Percentiles rank a stretch among this genome's conserved stretches.
phyloP scores from a whole-genome alignment of 1,140 invertebrate species.

The Leptinotarsa undecemlineata region DNA sequence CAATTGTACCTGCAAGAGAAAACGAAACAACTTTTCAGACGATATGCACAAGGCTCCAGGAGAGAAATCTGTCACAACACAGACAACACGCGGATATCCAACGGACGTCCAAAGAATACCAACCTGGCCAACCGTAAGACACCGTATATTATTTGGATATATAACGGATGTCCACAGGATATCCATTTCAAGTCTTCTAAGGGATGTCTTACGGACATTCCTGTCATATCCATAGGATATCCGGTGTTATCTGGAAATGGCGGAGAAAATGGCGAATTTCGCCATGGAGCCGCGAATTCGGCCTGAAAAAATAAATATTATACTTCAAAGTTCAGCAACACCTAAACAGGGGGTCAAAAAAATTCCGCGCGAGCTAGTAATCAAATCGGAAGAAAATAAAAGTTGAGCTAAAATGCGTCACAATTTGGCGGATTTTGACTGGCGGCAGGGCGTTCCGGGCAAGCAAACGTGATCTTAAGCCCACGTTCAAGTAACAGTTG shows the following conservation, averaged over 20 bases:
- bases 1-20: constrained; percentile 32
- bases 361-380: neutral
- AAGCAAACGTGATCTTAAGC: neutral
- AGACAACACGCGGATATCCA: neutral
- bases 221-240: no score
- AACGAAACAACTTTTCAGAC: neutral
- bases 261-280: no score
- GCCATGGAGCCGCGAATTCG: no score
- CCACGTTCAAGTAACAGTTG: neutral
- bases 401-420: neutral
- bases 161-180: no score
- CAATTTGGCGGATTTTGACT: neutral
- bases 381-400: neutral
- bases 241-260: no score
- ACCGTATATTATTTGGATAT: no score
- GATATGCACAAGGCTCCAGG: neutral
- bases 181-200: no score
- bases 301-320: no score
- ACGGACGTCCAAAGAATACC: neutral
- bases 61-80: neutral
- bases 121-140: neutral
- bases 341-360: neutral
- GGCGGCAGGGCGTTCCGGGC: neutral
- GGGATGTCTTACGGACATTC: no score
- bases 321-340: no score